Conservation (phyloP, 2,113 vertebrate species). For the Chitala chitala region DNA sequence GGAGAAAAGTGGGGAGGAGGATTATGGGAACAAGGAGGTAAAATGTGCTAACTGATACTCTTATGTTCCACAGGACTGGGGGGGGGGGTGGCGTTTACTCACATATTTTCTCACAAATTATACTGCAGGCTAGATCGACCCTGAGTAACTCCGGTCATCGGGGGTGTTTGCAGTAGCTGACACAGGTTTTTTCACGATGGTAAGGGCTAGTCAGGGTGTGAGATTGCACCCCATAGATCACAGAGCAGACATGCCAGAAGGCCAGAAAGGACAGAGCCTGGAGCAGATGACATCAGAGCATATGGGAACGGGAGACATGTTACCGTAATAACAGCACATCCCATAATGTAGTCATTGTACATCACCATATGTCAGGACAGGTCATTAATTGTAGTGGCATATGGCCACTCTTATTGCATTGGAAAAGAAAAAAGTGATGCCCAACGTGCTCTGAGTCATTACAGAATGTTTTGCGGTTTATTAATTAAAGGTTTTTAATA, state of each 20-base stretch:
- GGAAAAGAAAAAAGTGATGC: not conserved
- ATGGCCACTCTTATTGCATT: not conserved
- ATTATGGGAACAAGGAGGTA: conserved; percentile 22
- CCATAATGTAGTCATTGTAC: not conserved
- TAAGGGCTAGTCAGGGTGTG: no score
- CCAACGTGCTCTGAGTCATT: not conserved
- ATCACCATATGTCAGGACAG: conserved; percentile 11
- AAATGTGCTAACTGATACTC: conserved; percentile 25
- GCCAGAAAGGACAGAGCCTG: conserved; percentile 2
- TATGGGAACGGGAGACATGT: not conserved
- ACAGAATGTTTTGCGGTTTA: not conserved
- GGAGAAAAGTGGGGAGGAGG: not conserved
- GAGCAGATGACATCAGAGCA: conserved; percentile 4
- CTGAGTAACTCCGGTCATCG: conserved; percentile 32
- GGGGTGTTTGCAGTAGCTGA: conserved; percentile 31
- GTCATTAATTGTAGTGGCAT: not conserved
- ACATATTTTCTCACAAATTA: conserved; percentile 24
- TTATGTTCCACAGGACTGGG: not conserved
- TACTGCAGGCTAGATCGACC: conserved; percentile 45
- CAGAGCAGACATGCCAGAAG: conserved; percentile 23
- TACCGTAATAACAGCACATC: conserved; percentile 2
- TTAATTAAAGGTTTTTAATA: not conserved
- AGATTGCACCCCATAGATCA: conserved; percentile 27
- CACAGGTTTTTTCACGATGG: not conserved
- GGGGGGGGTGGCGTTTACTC: not conserved